Conservation (phyloP, 2,113 vertebrate species). For the Odontesthes bonariensis region DNA sequence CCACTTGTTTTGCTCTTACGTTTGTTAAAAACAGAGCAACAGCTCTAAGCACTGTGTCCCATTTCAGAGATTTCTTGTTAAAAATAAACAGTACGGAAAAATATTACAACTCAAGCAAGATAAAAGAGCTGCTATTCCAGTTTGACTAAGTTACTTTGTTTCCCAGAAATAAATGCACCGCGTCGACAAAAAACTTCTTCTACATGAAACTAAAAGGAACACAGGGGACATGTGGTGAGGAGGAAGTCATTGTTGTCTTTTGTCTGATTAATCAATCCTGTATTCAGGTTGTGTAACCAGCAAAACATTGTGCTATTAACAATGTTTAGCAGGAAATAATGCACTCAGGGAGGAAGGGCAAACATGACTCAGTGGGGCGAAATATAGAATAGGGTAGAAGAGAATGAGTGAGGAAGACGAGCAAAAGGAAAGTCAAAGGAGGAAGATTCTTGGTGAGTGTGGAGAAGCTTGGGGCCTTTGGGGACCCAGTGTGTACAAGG, state of each 20-base stretch:
- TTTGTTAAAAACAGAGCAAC: conserved; percentile 44
- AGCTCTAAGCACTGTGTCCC: conserved; percentile 35
- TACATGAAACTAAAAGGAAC: conserved; percentile 45
- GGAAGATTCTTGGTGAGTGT: conserved; percentile 56
- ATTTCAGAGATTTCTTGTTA: conserved; percentile 44
- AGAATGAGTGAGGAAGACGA: conserved; percentile 31
- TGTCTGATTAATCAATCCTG: conserved; percentile 67
- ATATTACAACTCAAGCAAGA: conserved; percentile 51
- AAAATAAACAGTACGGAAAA: conserved; percentile 50
- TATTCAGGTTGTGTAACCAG: conserved; percentile 39
- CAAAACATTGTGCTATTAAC: conserved; percentile 52
- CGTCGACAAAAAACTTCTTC: conserved; percentile 51
- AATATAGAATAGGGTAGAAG: conserved; percentile 9
- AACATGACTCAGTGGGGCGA: conserved; percentile 29
- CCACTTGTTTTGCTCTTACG: conserved; percentile 18
- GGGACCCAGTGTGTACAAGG: conserved; percentile 77
- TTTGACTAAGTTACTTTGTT: conserved; percentile 60
- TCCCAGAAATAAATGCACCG: conserved; percentile 61
- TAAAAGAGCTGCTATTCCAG: conserved; percentile 60
- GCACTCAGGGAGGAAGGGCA: conserved; percentile 23
- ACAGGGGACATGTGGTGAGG: conserved; percentile 43
- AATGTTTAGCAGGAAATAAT: conserved; percentile 63
- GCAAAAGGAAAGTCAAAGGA: conserved; percentile 31
- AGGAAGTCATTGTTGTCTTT: conserved; percentile 63
- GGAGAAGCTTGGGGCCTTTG: conserved; percentile 60